Evolutionary conservation across 2,797 vertebrate genomes (phyloP), one percentile per base, ranked within the genome.

Genomic region (Pogonophryne albipinna): DNA sequence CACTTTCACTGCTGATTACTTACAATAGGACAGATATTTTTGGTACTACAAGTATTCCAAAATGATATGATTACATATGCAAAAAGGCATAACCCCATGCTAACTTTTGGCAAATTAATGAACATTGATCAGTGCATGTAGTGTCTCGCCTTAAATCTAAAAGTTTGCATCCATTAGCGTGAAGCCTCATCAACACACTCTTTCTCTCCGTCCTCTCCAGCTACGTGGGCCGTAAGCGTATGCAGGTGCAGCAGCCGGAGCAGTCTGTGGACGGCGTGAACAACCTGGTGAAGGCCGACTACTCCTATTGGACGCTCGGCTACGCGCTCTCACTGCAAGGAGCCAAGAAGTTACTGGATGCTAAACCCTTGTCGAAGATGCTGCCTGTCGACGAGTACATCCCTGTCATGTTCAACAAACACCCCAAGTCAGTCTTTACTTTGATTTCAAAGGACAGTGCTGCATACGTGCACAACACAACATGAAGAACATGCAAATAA

Each of bases 341-440:
- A 2, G 95, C 95, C 51, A 89, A 53, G n/a, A 96, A 96, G 87
- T 70, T 96, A 6, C 71, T 96, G 76, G 87, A 76, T 1, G 94
- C 93, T 0, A 64, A 92, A 31, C 89, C 95, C 8, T 90, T 96
- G 6, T 60, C 73, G 1, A 93, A 76, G 87, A 96, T 96, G 95
- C 89, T 96, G 59, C 95, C 95, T 0, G 95, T 96, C 0, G 95
- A 96, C 6, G 95, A 96, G 86, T 96, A 92, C 79, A 93, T 96
- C 72, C 95, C 95, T 9, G 59, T 96, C 88, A 96, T 96, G 95
- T 96, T 95, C 83, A 87, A 95, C 92, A 96, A 96, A 89, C 95
- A 96, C 83, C 95, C 95, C 31, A 94, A 94, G 95, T 95, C 11
- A 94, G 94, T 90, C 17, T 42, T 57, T 20, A 46, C 20, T 42